Conservation (phyloP, 1,140 invertebrate species). For the Solenopsis invicta region DNA sequence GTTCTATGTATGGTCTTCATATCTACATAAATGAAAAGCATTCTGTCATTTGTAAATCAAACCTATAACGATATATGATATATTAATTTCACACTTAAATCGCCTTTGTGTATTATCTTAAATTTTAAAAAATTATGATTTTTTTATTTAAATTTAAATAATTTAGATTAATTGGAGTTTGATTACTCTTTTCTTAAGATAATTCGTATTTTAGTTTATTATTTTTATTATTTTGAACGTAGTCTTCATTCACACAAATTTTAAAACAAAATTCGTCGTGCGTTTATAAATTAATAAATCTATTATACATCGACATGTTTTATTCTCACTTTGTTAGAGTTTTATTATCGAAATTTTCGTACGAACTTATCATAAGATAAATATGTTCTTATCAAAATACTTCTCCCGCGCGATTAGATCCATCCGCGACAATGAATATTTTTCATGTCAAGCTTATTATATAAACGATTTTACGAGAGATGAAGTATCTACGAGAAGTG, state of each 20-base stretch:
- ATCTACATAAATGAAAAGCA: background rate
- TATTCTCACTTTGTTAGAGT: background rate
- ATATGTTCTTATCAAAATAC: conserved; percentile 10
- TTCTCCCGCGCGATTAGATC: background rate
- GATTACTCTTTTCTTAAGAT: background rate
- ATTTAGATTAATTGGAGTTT: conserved; percentile 2
- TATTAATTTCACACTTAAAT: background rate
- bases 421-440: background rate
- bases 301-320: too few relatives aligned
- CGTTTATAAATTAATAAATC: conserved; percentile 8
- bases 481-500: background rate
- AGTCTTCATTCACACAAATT: background rate
- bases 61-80: background rate
- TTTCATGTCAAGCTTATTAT: background rate
- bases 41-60: background rate
- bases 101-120: background rate
- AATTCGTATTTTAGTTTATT: background rate
- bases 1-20: background rate
- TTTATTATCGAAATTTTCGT: conserved; percentile 2
- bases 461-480: background rate
- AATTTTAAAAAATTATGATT: background rate
- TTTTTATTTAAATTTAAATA: background rate
- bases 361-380: conserved; percentile 2
- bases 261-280: background rate
- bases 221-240: background rate